Evolutionary conservation across 2,797 vertebrate genomes (phyloP), one percentile per base, ranked within the genome.

Genomic region (Myiotriccus ornatus): DNA sequence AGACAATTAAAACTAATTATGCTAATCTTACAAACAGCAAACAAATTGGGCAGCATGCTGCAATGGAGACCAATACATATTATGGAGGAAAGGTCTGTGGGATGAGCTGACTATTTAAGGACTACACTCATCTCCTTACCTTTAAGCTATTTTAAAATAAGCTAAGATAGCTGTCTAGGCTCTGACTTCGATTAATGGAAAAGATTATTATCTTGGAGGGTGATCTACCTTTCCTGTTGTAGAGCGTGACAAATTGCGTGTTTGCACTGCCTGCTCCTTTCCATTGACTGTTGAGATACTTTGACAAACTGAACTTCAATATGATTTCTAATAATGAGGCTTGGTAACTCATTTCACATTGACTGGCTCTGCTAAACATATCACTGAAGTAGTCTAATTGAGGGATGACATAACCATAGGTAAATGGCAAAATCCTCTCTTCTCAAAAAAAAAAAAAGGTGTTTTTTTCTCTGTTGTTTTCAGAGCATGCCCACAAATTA

Each of bases 101-200:
- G 60, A 12, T 39, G 68, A 67, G 60, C 34, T 78, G 27, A 14
- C 39, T 90, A 4, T 62, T 47, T 49, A 88, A 76, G 78, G 73
- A 30, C 50, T 64, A 49, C 37, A 18, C 68, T 56, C 49, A 47
- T 47, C 79, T 86, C 52, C 43, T 88, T 81, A 56, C 69, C 71
- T 52, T 49, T 77, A 74, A 86, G 50, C 53, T 84, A 52, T 37
- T 95, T 87, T 81, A 60, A 56, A 90, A 89, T 74, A 83, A 89
- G 50, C 43, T 83, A 14, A 68, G 56, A 32, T 89, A 57, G 62
- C 78, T 94, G 50, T 64, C 32, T 73, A 44, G 59, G 43, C 46
- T 84, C 50, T 64, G 7, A 89, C 64, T 80, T 83, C 12, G 35
- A 76, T 67, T 80, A 82, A 79, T 81, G 46, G 70, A 24, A 68